Evolutionary conservation across 2,113 vertebrate genomes (phyloP).

Genomic region (Diadophis punctatus): DNA sequence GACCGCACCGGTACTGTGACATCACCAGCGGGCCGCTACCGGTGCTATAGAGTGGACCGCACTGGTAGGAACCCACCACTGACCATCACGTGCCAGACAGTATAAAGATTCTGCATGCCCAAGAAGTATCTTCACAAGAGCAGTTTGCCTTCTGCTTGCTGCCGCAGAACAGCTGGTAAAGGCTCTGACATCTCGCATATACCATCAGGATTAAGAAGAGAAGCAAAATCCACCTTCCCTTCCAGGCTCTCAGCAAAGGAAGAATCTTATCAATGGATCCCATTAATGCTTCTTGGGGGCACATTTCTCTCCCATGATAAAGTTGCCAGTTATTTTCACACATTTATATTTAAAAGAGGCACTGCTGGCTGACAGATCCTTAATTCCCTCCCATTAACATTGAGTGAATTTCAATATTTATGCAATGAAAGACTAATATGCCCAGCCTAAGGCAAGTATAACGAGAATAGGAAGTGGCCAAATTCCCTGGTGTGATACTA

Average conservation of each 20-base stretch:
- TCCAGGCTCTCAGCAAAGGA: not conserved
- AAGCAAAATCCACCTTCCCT: not conserved
- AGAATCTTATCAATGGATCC: not conserved
- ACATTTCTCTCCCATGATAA: conserved; percentile 10
- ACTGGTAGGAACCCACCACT: too few species aligned
- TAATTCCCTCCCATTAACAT: conserved; percentile 15
- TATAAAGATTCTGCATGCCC: not conserved
- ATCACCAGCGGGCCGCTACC: too few species aligned
- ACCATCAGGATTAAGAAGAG: not conserved
- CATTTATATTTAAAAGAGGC: conserved; percentile 11
- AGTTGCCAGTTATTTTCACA: conserved; percentile 7
- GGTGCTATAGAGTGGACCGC: too few species aligned
- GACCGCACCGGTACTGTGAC: too few species aligned
- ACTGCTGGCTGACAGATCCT: conserved; percentile 13
- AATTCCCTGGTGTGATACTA: not conserved
- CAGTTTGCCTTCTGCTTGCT: not conserved
- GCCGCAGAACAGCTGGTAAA: not conserved
- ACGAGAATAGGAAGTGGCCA: not conserved
- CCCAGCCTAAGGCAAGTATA: conserved; percentile 13
- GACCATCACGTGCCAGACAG: not conserved
- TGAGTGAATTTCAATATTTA: conserved; percentile 28
- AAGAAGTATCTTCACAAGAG: not conserved
- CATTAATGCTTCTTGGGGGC: not conserved
- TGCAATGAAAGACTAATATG: conserved; percentile 23
- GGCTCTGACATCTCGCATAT: not conserved